A percentile compares a stretch with the other conserved stretches of the same genome.
These are phyloP conservation scores for Drosophila subpulchrella DNA, from an alignment of 1,140 invertebrate species.

Conservation along the genomic window DNA sequence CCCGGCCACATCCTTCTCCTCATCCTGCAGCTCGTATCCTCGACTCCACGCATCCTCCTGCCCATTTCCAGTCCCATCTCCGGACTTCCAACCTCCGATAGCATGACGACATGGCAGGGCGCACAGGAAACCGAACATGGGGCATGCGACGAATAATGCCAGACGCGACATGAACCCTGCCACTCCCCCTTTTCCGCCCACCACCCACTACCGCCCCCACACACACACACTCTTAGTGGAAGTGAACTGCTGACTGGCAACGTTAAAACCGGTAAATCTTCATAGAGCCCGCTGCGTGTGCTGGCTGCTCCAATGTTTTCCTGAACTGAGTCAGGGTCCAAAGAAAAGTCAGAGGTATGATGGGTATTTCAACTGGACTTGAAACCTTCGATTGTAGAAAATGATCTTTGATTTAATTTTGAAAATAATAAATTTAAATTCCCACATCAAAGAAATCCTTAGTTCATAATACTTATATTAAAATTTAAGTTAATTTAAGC, in stretches of 20 bases:
- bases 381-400: neutral
- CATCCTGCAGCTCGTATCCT: conserved; percentile 17
- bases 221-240: conserved; percentile 15
- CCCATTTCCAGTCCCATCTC: conserved; percentile 6
- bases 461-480: too few species aligned
- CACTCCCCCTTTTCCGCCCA: conserved; percentile 10
- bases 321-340: conserved; percentile 8
- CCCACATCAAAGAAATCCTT: too few species aligned
- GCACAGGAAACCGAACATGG: conserved; percentile 71
- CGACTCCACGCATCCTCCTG: conserved; percentile 5
- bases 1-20: conserved; percentile 4
- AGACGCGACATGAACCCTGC: conserved; percentile 70
- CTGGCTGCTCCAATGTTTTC: conserved; percentile 50
- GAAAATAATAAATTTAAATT: neutral
- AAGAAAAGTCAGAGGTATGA: neutral
- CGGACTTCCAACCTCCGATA: conserved; percentile 44
- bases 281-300: conserved; percentile 75
- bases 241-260: conserved; percentile 78
- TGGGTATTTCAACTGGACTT: neutral
- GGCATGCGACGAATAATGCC: conserved; percentile 71
- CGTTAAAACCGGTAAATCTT: conserved; percentile 82
- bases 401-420: neutral
- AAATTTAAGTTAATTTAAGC: too few species aligned
- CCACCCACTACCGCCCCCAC: conserved; percentile 1
- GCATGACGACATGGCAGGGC: conserved; percentile 74